Percentiles rank a stretch among this genome's conserved stretches.
Evolutionary conservation across 92 coral and sea anemone species (phyloP).

Genomic region (Palythoa grandis): DNA sequence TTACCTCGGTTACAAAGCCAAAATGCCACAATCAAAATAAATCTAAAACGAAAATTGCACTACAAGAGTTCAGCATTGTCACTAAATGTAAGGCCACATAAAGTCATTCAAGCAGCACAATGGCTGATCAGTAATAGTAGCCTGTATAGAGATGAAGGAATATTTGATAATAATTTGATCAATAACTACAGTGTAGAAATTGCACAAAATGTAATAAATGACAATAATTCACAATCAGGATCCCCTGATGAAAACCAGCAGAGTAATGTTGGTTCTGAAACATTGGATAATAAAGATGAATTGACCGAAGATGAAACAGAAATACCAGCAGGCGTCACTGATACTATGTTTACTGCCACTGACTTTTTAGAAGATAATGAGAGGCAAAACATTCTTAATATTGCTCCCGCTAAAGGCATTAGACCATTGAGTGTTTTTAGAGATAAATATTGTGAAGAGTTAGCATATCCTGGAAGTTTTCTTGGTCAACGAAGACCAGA

Average conservation of each 20-base stretch:
- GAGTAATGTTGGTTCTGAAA: slow-evolving; percentile 15
- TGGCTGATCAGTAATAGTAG: slow-evolving; percentile 47
- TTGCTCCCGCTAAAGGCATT: background rate
- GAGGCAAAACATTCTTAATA: too few species aligned
- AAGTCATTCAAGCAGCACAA: slow-evolving; percentile 37
- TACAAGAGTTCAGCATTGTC: slow-evolving; percentile 41
- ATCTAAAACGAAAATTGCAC: background rate
- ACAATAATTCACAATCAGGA: slow-evolving; percentile 28
- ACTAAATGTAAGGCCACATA: slow-evolving; percentile 25
- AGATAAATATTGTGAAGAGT: too few species aligned
- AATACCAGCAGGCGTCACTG: background rate
- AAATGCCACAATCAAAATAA: slow-evolving; percentile 14
- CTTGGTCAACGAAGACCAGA: slow-evolving; percentile 1
- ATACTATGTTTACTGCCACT: too few species aligned
- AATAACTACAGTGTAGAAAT: slow-evolving; percentile 29
- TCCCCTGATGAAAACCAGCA: slow-evolving; percentile 23
- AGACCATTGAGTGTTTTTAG: background rate
- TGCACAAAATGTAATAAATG: slow-evolving; percentile 32
- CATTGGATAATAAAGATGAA: slow-evolving; percentile 1
- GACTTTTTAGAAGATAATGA: too few species aligned
- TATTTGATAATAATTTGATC: slow-evolving; percentile 45
- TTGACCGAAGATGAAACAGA: background rate
- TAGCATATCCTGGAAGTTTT: background rate
- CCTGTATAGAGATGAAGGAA: slow-evolving; percentile 45
- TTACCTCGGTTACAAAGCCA: slow-evolving; percentile 9